Evolutionary conservation across 2,113 vertebrate genomes (phyloP).

Genomic region (Macheiramphus alcinus): DNA sequence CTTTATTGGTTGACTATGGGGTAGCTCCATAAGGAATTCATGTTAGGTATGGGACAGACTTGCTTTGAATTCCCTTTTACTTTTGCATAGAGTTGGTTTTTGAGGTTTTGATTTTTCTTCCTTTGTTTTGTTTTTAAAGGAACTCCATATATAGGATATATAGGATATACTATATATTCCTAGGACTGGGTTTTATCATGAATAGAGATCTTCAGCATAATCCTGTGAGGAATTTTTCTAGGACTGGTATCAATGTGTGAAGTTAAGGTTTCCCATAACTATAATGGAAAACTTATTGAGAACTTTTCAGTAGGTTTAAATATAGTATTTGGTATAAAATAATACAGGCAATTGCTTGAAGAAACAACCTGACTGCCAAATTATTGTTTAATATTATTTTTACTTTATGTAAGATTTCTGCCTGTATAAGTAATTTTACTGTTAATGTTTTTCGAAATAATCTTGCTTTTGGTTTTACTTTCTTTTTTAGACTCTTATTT

Average conservation of each 20-base stretch:
- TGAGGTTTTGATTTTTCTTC: not conserved
- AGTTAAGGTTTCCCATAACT: not conserved
- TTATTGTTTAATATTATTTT: not conserved
- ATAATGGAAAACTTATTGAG: not conserved
- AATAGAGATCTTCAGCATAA: not conserved
- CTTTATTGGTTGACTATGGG: not conserved
- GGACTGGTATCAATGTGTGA: not conserved
- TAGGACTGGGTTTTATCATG: not conserved
- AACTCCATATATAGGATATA: not conserved
- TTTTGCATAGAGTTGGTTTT: not conserved
- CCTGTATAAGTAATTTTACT: not conserved
- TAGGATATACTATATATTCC: not conserved
- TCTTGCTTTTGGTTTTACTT: not conserved
- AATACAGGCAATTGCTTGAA: not conserved
- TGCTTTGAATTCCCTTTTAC: not conserved
- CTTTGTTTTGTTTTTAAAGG: not conserved
- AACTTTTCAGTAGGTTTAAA: not conserved
- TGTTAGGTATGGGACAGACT: not conserved
- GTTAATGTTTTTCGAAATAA: not conserved
- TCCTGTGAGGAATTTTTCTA: not conserved
- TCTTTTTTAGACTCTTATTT: not conserved
- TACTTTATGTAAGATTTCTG: not conserved
- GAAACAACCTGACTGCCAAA: not conserved
- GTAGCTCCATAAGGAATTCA: fast-evolving
- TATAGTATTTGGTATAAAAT: not conserved